Base-by-base conservation (phyloP, 2,113 vertebrate species). In the Channa maculata region DNA sequence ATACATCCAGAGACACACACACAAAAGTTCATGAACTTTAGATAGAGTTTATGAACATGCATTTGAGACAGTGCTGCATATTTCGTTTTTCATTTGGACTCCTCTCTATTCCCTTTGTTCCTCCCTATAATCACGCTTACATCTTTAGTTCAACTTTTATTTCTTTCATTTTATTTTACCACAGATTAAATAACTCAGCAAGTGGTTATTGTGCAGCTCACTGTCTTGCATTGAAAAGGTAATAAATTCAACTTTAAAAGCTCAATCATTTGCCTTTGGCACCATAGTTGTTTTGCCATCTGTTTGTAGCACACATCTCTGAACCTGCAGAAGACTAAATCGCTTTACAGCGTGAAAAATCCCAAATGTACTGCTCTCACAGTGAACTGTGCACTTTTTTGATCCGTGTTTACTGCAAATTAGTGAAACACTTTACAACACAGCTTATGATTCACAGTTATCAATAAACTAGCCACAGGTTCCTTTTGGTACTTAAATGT, bases 251-350 rank as follows among this genome's bases (percentile, higher is more conserved):
- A 5, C 9, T 54, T 62, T 49, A 48, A 66, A 54, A 46, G 48
- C 43, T 43, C 65, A 45, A 43, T 66, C 14, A 38, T 55, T 4
- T 62, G 41, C 61, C 24, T 37, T 53, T 55, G 44, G 69, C 37
- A 11, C 43, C 43, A 10, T 11, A 44, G 43, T 73, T 50, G 37
- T 55, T 61, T 44, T 62, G 49, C 69, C 62, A 67, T 66, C 62
- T 79, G 63, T 61, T 66, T 66, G 68, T 24, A 36, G n/a, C 36
- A 48, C 54, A 60, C 57, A 43, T 61, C 45, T 15, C n/a, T 60
- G 41, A 72, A 58, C 62, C n/a, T 52, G 52, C 46, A 44, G 62
- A 66, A 57, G 37, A 41, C 6, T 4, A 51, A 15, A 59, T 15
- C 11, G 14, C 37, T 43, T 57, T 9, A 12, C 45, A 50, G 37